phyloP scores from a whole-genome alignment of 2,888 invertebrate species.

The Eupithecia dodoneata region DNA sequence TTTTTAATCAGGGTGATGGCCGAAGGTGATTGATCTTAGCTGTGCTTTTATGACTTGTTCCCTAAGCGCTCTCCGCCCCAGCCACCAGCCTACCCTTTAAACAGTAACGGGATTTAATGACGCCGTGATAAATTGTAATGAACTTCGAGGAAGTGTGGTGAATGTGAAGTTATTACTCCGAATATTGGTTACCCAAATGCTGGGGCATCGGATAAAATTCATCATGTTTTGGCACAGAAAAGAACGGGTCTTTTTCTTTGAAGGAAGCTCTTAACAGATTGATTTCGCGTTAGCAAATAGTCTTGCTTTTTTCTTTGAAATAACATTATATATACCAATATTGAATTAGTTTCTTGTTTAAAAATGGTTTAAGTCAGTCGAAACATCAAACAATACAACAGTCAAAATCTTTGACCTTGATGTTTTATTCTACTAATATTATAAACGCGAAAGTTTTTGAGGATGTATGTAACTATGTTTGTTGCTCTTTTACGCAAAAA shows the following conservation, averaged over 20 bases:
- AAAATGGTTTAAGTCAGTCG: background rate
- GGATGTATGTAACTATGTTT: too few species aligned
- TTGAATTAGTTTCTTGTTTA: conserved; percentile 1
- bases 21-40: conserved; percentile 50
- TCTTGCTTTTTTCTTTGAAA: background rate
- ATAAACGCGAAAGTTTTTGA: too few species aligned
- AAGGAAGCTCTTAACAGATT: conserved; percentile 18
- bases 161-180: conserved; percentile 36
- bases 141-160: conserved; percentile 38
- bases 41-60: conserved; percentile 47
- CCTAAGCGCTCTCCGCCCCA: conserved; percentile 36
- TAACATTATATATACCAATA: background rate
- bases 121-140: conserved; percentile 47
- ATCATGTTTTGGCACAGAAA: conserved; percentile 8
- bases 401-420: background rate
- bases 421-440: background rate
- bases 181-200: conserved; percentile 30
- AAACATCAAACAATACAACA: background rate
- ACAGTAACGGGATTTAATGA: conserved; percentile 56
- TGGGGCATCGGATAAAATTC: conserved; percentile 13
- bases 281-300: background rate
- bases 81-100: conserved; percentile 47
- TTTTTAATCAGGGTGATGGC: conserved; percentile 56
- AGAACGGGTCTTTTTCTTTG: background rate
- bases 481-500: too few species aligned